phyloP scores from a whole-genome alignment of 2,113 vertebrate species.

The Motacilla tschutschensis region DNA sequence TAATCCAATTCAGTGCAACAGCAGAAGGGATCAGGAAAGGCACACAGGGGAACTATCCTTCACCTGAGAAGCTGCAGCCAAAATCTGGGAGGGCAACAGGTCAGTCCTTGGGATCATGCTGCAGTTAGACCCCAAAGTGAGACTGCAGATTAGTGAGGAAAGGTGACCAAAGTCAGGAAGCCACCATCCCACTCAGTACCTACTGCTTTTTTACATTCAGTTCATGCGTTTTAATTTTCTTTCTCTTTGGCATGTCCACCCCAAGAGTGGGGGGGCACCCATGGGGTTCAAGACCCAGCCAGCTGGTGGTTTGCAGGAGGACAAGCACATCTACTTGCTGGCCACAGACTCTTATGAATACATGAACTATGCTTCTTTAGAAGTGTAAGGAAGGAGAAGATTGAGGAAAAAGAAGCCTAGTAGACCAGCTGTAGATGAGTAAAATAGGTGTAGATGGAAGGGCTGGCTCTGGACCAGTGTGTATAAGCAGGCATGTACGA shows the following conservation, averaged over 20 bases:
- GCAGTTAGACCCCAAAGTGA: not conserved
- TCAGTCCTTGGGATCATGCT: not conserved
- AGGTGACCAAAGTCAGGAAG: not conserved
- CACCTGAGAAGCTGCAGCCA: not conserved
- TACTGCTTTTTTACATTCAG: not conserved
- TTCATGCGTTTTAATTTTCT: not conserved
- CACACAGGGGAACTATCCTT: not conserved
- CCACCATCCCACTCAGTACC: not conserved
- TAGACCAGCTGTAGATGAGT: not conserved
- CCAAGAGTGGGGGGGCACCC: not conserved
- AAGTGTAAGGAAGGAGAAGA: not conserved
- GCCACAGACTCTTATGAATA: not conserved
- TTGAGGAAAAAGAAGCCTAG: not conserved
- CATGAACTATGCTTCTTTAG: not conserved
- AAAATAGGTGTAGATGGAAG: not conserved
- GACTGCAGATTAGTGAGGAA: not conserved
- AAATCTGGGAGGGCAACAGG: not conserved
- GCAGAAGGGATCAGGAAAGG: not conserved
- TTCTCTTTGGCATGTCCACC: not conserved
- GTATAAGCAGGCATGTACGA: accelerated
- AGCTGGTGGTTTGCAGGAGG: not conserved
- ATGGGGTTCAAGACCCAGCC: not conserved
- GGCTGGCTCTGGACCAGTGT: not conserved
- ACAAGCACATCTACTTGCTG: not conserved
- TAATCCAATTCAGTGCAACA: not conserved